Conservation (phyloP, 2,113 vertebrate species). For the human region GRCh38 chrX:127831001-127831500, state of each 20-base stretch:
- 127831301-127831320: not conserved
- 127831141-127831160: not conserved
- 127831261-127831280: constrained; percentile 17
- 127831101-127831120: not conserved
- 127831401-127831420: constrained; percentile 20
- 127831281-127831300: not conserved
- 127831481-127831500: not conserved
- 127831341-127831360: not conserved
- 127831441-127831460: constrained; percentile 6
- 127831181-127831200: not conserved
- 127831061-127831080: not conserved
- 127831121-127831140: constrained; percentile 20
- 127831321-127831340: not conserved
- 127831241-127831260: constrained; percentile 11
- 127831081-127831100: not conserved
- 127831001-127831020: not conserved
- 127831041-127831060: not conserved
- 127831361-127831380: constrained; percentile 18
- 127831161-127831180: constrained; percentile 33
- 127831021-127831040: not conserved
- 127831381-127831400: constrained; percentile 41
- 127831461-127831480: not conserved
- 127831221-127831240: not conserved
- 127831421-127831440: not conserved
- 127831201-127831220: constrained; percentile 12